Percentiles rank a stretch among this genome's conserved stretches.
phyloP scores from a whole-genome alignment of 2,113 vertebrate genomes.

The Calyptommatus sinebrachiatus region DNA sequence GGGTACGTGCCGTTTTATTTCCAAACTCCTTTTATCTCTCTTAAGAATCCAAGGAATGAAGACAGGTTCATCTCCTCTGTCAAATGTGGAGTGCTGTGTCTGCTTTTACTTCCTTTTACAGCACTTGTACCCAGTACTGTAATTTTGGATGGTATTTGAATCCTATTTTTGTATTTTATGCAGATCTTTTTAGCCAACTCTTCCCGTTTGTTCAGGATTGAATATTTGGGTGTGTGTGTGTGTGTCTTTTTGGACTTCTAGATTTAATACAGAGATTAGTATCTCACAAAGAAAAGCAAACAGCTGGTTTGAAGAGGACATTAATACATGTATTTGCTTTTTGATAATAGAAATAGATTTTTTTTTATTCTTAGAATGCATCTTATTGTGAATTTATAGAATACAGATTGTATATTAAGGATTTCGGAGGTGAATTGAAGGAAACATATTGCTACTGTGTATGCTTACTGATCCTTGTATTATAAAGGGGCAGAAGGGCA shows the following conservation, averaged over 20 bases:
- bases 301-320: not conserved
- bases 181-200: not conserved
- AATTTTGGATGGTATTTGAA: not conserved
- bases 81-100: not conserved
- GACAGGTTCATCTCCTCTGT: not conserved
- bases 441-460: too few relatives aligned
- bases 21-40: not conserved
- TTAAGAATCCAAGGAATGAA: slow-evolving; percentile 1
- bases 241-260: not conserved
- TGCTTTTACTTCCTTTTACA: not conserved
- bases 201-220: too few relatives aligned
- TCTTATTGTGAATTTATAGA: not conserved
- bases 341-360: not conserved
- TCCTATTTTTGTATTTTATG: not conserved
- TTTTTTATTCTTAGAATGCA: not conserved
- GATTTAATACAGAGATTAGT: not conserved
- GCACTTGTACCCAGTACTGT: not conserved
- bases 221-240: too few relatives aligned
- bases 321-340: not conserved
- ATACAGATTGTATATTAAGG: not conserved
- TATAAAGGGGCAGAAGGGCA: too few relatives aligned
- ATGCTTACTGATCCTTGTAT: too few relatives aligned
- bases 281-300: not conserved
- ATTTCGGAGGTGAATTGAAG: too few relatives aligned
- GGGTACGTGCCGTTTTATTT: slow-evolving; percentile 74